A percentile compares a stretch with the other conserved stretches of the same genome.
Conservation (phyloP, 1,140 invertebrate genomes). For the Bicyclus anynana region DNA sequence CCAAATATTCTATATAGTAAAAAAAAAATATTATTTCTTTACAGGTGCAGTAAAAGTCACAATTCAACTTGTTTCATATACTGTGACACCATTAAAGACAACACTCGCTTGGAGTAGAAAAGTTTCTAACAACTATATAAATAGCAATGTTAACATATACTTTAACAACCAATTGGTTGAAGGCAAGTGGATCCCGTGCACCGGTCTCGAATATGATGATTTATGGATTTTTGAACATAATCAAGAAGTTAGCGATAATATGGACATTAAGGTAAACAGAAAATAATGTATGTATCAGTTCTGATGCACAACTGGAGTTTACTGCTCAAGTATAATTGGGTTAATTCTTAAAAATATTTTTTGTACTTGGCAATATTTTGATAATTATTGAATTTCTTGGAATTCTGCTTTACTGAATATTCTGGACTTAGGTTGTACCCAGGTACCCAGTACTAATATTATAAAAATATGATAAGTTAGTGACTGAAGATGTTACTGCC, state of each 20-base stretch:
- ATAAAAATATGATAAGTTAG: too few relatives aligned
- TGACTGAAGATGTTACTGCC: too few relatives aligned
- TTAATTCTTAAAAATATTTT: too few relatives aligned
- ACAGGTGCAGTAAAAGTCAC: slow-evolving; percentile 63
- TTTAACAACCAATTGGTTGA: slow-evolving; percentile 34
- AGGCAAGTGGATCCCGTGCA: slow-evolving; percentile 52
- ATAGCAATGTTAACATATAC: slow-evolving; percentile 30
- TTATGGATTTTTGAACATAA: slow-evolving; percentile 55
- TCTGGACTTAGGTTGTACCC: too few relatives aligned
- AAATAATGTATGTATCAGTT: not conserved
- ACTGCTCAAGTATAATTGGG: too few relatives aligned
- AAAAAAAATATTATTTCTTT: too few relatives aligned
- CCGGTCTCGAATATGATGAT: slow-evolving; percentile 48
- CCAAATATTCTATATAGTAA: too few relatives aligned
- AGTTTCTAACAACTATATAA: slow-evolving; percentile 55
- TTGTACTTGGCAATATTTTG: too few relatives aligned
- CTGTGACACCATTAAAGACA: slow-evolving; percentile 57
- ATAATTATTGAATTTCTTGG: too few relatives aligned
- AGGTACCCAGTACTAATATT: too few relatives aligned
- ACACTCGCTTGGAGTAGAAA: slow-evolving; percentile 66
- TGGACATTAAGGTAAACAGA: slow-evolving; percentile 46
- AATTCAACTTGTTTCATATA: slow-evolving; percentile 61
- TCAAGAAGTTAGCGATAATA: slow-evolving; percentile 28
- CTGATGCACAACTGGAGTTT: too few relatives aligned
- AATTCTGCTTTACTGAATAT: too few relatives aligned